These are phyloP conservation scores for Andrena dorsata DNA, from an alignment of 2,888 invertebrate species.

Conservation along the genomic window DNA sequence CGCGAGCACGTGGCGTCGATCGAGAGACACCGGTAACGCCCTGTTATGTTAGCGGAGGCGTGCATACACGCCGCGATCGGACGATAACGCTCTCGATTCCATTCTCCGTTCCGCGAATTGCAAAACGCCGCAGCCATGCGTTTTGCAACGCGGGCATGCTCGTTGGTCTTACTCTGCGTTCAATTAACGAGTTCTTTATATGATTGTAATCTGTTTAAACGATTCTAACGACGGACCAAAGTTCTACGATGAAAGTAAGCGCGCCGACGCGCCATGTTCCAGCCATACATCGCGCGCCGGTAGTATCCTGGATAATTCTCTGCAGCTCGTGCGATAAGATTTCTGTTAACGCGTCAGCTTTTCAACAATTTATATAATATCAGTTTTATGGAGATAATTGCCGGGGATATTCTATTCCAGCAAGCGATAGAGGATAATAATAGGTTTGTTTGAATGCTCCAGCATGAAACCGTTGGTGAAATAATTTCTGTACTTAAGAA, in stretches of 20 bases:
- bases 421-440: too few species aligned
- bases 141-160: constrained; percentile 60
- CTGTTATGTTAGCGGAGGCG: constrained; percentile 9
- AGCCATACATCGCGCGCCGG: constrained; percentile 73
- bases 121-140: constrained; percentile 77
- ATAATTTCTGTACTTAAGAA: constrained; percentile 27
- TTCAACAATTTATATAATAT: too few species aligned
- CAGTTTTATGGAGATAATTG: too few species aligned
- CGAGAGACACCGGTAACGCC: constrained; percentile 15
- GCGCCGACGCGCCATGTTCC: constrained; percentile 67
- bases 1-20: constrained; percentile 14
- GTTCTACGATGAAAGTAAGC: constrained; percentile 29
- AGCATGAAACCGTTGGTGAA: background rate
- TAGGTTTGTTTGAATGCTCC: background rate
- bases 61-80: constrained; percentile 1
- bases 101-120: constrained; percentile 41
- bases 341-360: too few species aligned
- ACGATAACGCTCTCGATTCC: constrained; percentile 23
- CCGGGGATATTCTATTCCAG: too few species aligned
- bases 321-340: background rate
- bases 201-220: constrained; percentile 20
- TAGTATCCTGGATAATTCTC: constrained; percentile 17
- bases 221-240: constrained; percentile 16
- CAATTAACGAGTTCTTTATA: constrained; percentile 1
- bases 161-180: background rate